Base-by-base conservation (phyloP, 2,113 vertebrate genomes). In the Eptatretus burgeri region DNA sequence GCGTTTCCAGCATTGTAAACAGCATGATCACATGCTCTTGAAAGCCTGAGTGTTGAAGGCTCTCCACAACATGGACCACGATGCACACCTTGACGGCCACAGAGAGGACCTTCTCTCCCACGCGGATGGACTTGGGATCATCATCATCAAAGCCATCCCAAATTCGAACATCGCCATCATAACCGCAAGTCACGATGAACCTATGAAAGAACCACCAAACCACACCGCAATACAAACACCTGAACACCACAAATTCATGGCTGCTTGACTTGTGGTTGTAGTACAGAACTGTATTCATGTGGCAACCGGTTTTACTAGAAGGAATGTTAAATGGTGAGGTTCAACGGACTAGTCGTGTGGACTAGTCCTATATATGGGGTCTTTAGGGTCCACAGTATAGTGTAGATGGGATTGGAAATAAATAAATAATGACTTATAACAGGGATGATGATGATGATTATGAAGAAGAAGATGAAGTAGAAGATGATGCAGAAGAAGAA, bases 81-180 rank as follows among this genome's bases (percentile, higher is more conserved):
- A n/a, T 41, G 7, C 27, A 41, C 7, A 91, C 89, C 80, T 82
- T 94, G 1, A 95, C 71, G 17, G 86, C 80, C 13, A 85, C 77
- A 0, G 91, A 91, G 69, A 80, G 84, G 5, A 78, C 83, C 71
- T 86, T 95, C 66, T 94, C 86, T 66, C 86, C 91, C 5, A 98
- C 84, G 0, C 75, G 89, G 70, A 98, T 84, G 67, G 84, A 93
- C 69, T 82, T 91, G 0, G 87, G 91, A 65, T 98, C 87, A 5
- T 98, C 86, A 0, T 95, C 91, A 51, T 98, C 86, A 68, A 98
- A 72, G 71, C 81, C 74, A 70, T 85, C 84, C 87, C 87, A 98
- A 65, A 95, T 82, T 17, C 91, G 77, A 13, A 98, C 81, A 13
- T 98, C 91, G 66, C 91, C 91, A 63, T 98, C 91, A 51, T 79